Base-by-base conservation (phyloP, 2,888 invertebrate species). In the Colletes collaris region DNA sequence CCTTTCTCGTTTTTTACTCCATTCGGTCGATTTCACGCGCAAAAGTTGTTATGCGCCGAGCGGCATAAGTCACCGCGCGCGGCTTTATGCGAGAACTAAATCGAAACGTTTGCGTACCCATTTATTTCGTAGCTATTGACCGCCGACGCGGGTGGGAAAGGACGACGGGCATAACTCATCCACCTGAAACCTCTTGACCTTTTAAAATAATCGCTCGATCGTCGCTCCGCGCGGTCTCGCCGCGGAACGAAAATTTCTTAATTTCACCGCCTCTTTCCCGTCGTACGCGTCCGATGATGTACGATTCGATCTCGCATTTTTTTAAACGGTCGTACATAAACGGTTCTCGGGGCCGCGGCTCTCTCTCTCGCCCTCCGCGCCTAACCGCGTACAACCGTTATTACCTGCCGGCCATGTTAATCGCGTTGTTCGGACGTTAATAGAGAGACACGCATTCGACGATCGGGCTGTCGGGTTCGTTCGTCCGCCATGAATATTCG, bases 181-280 rank as follows among this genome's bases (percentile, higher is more conserved):
- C 77, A 66, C 70, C 76, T 52, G 72, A 63, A 77, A 79, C 86
- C 83, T 67, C 76, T 72, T 83, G 83, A 84, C 83, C 84, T 84
- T 86, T 86, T 79, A 73, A 83, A 81, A 83, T 86, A 86, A 86
- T 83, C 81, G 84, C 83, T 70, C 16, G 71, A 69, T 72, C 69
- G 78, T 75, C 73, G 66, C 65, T 70, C 16, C 16, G 59, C 62
- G 59, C 50, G 46, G 46, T 13, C 8, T 13, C 19, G 27, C 62
- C 46, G 49, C 59, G 68, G 69, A 80, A 69, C 71, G 81, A 67
- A 78, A 84, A 86, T 83, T 84, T 86, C 86, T 86, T 85, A 79
- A 84, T 86, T 79, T 80, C 27, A 72, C 76, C 79, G 68, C 70
- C 71, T 65, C 76, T 76, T 72, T 69, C 52, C 75, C 79, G 80